phyloP scores from a whole-genome alignment of 2,888 invertebrate genomes.

The Allacma fusca region DNA sequence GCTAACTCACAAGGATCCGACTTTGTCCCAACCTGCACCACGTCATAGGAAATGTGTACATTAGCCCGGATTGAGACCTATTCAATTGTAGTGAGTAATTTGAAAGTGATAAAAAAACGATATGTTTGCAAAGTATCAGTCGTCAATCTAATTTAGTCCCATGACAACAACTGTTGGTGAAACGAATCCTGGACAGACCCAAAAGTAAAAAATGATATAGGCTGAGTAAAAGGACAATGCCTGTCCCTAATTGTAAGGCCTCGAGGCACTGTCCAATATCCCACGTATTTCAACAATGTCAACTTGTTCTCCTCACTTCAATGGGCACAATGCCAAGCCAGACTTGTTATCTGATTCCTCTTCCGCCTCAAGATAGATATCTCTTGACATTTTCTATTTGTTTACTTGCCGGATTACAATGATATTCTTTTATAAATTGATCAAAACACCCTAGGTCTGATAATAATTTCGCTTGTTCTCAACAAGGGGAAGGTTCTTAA shows the following conservation, averaged over 20 bases:
- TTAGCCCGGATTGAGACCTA: no score
- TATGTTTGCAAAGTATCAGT: background rate
- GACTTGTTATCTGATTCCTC: background rate
- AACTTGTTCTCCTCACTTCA: constrained; percentile 8
- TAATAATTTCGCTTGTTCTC: background rate
- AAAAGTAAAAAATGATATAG: background rate
- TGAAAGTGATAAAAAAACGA: no score
- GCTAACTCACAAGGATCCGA: no score
- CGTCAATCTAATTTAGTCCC: background rate
- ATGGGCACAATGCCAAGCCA: background rate
- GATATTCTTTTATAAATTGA: background rate
- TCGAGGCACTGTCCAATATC: background rate
- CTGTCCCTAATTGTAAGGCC: background rate
- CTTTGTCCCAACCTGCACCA: no score
- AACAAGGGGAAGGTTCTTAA: no score
- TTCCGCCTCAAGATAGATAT: constrained; percentile 2
- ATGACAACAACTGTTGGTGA: background rate
- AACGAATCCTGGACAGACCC: background rate
- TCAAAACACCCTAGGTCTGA: no score
- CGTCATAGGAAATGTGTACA: no score
- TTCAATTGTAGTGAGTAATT: no score
- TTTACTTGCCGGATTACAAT: background rate
- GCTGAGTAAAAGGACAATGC: background rate
- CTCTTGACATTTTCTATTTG: background rate
- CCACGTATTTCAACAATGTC: constrained; percentile 3